A percentile compares a stretch with the other conserved stretches of the same genome.
Evolutionary conservation across 2,797 vertebrate genomes (phyloP).

Genomic region (Oceanodroma leucorhoa): DNA sequence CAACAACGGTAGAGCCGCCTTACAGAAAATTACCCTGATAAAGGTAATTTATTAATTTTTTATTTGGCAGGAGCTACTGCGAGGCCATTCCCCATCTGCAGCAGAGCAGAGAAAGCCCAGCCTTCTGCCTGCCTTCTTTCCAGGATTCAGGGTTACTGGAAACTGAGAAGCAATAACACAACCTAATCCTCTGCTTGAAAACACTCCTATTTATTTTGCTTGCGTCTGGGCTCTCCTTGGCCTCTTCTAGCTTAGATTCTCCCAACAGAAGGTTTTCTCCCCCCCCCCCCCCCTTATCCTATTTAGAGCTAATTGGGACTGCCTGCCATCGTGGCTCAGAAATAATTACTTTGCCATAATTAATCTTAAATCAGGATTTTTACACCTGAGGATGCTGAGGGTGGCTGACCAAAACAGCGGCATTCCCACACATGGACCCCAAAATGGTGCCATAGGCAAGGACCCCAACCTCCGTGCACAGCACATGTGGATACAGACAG

Average conservation of each 20-base stretch:
- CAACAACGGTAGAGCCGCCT: background rate
- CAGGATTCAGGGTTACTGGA: background rate
- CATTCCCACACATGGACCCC: background rate
- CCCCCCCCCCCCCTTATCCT: background rate
- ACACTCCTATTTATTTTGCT: background rate
- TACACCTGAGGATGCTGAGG: background rate
- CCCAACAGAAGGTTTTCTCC: background rate
- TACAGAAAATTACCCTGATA: background rate
- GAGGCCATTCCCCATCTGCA: background rate
- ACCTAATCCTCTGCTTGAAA: background rate
- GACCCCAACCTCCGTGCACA: background rate
- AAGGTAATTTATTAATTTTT: background rate
- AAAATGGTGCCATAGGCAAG: background rate
- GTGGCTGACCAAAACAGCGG: background rate
- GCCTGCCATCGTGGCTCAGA: background rate
- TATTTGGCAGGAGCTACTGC: background rate
- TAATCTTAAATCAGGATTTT: conserved; percentile 20
- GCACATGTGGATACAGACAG: fast-evolving
- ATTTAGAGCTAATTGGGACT: conserved; percentile 20
- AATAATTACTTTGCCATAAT: conserved; percentile 43
- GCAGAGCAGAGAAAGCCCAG: background rate
- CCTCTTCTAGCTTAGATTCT: background rate
- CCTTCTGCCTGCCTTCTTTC: background rate
- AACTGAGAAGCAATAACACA: background rate
- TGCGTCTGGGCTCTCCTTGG: background rate